These are phyloP conservation scores for Cynodonichthys magdalenae DNA, from an alignment of 2,797 vertebrate genomes.

Conservation along the genomic window DNA sequence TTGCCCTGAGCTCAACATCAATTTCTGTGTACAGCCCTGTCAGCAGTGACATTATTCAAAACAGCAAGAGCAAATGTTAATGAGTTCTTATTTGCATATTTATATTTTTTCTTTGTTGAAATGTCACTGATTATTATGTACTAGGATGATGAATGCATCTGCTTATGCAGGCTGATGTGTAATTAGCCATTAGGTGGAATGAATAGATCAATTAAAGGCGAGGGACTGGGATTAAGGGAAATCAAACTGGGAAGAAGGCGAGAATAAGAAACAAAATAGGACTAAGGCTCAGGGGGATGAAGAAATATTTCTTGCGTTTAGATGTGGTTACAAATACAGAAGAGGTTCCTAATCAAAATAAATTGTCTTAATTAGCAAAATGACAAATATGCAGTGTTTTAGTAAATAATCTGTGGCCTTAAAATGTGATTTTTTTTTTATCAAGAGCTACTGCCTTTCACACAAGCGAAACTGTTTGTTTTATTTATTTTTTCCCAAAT, in stretches of 20 bases:
- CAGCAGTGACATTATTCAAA: slow-evolving; percentile 98
- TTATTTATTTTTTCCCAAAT: slow-evolving; percentile 24
- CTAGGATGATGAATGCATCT: slow-evolving; percentile 98
- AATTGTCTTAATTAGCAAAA: slow-evolving; percentile 37
- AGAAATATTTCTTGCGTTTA: slow-evolving; percentile 28
- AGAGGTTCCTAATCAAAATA: slow-evolving; percentile 44
- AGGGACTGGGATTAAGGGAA: slow-evolving; percentile 90
- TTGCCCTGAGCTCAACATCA: slow-evolving; percentile 91
- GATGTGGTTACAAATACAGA: slow-evolving; percentile 30
- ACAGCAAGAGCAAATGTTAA: slow-evolving; percentile 99
- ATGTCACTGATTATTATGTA: slow-evolving; percentile 99
- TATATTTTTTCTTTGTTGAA: slow-evolving; percentile 99
- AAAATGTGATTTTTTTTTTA: slow-evolving; percentile 33
- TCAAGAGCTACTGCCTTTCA: slow-evolving; percentile 30
- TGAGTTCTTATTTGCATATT: slow-evolving; percentile 99
- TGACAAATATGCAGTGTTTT: slow-evolving; percentile 55
- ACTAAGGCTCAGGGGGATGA: slow-evolving; percentile 19
- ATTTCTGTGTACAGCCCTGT: slow-evolving; percentile 97
- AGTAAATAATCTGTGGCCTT: neutral
- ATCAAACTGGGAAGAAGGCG: slow-evolving; percentile 87
- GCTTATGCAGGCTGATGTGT: slow-evolving; percentile 98
- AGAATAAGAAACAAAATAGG: slow-evolving; percentile 60
- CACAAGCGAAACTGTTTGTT: slow-evolving; percentile 40
- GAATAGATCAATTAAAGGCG: slow-evolving; percentile 99
- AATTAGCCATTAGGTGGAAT: slow-evolving; percentile 99